Evolutionary conservation across 2,888 invertebrate species (phyloP), one percentile per base, ranked within the genome.

Genomic region (Habroteleia sp.): DNA sequence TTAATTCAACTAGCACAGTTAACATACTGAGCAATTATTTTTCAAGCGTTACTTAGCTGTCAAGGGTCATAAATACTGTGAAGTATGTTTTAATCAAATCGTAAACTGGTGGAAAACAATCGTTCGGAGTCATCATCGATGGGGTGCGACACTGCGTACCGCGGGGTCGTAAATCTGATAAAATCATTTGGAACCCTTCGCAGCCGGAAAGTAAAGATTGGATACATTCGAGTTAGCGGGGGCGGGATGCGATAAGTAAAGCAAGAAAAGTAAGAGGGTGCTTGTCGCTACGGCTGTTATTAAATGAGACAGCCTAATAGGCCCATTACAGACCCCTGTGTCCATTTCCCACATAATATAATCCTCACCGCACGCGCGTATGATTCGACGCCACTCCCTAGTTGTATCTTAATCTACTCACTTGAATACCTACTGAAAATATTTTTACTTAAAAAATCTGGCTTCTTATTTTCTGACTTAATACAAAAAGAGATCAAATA

Each of bases 241-340:
- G 56, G 75, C 76, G 77, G 73, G 74, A 69, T 75, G 74, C 75
- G 79, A 78, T 84, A 84, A 86, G 83, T 85, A 86, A 86, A 82
- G 83, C 81, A 85, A 87, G 86, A 85, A 87, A 86, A 80, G 82
- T 81, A 84, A 85, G 86, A 87, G 83, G 83, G 83, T 86, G 85
- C 83, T 85, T 83, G 86, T 84, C 84, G 84, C 84, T 85, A 83
- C 82, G 86, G 85, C 85, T 86, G 87, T 88, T 88, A 88, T 88
- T 88, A 88, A 88, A 88, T 87, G 86, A 88, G 88, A 88, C 88
- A 87, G 88, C 87, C 86, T 88, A 88, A 88, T 88, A 88, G 88
- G 85, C 85, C 88, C 87, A 88, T 88, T 88, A 88, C 84, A 79
- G 80, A 82, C 83, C 83, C 82, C 79, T 69, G 69, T 79, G 82